Evolutionary conservation across 2,113 vertebrate species (phyloP).

Genomic region (Cavia porcellus): DNA sequence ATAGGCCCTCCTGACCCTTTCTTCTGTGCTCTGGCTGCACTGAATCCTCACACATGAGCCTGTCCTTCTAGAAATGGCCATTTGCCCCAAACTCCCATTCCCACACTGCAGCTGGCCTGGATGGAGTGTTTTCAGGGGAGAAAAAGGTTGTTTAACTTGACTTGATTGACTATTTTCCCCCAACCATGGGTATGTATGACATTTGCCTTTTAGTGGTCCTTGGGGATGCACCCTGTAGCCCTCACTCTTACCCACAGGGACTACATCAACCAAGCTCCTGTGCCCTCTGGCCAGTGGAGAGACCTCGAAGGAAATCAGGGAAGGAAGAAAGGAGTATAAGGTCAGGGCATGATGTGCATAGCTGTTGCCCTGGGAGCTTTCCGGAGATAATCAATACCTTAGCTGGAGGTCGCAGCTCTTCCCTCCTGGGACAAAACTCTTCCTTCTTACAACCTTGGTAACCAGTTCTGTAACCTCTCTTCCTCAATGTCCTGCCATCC

Average conservation of each 20-base stretch:
- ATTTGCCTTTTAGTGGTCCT: neutral
- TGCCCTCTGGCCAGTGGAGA: neutral
- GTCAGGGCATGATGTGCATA: neutral
- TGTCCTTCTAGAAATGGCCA: neutral
- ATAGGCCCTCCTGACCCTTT: neutral
- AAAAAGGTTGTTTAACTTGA: neutral
- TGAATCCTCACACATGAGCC: neutral
- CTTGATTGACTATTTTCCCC: neutral
- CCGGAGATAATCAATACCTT: neutral
- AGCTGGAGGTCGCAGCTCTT: neutral
- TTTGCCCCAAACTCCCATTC: neutral
- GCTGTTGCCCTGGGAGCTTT: neutral
- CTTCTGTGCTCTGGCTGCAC: neutral
- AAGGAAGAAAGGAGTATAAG: neutral
- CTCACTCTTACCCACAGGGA: neutral
- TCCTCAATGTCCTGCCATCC: neutral
- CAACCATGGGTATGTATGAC: neutral
- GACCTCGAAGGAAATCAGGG: neutral
- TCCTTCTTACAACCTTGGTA: neutral
- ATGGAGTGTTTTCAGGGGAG: neutral
- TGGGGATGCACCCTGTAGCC: fast-evolving
- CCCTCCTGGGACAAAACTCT: neutral
- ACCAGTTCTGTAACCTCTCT: neutral
- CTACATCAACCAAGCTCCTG: neutral
- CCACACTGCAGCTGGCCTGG: neutral